Evolutionary conservation across 2,113 vertebrate species (phyloP).

Genomic region (Pao palembangensis): DNA sequence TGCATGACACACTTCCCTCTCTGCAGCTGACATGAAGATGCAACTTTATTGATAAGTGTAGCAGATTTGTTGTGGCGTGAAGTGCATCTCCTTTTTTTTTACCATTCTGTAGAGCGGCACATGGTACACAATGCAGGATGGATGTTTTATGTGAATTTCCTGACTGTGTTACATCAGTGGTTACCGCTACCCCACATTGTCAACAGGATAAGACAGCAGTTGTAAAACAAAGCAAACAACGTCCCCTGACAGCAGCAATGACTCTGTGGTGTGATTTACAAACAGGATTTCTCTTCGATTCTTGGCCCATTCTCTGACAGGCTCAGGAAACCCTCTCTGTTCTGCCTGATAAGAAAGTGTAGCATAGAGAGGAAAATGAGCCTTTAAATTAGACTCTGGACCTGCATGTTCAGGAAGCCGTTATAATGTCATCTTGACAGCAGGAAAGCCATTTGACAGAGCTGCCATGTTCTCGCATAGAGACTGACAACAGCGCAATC

Average conservation of each 20-base stretch:
- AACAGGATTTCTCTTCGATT: constrained; percentile 64
- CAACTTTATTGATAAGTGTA: constrained; percentile 28
- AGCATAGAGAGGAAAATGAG: constrained; percentile 27
- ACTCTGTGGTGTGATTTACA: constrained; percentile 65
- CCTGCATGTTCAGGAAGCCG: constrained; percentile 39
- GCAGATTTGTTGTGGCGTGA: constrained; percentile 47
- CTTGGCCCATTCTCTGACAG: constrained; percentile 57
- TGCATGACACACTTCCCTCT: constrained; percentile 14
- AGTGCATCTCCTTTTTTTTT: constrained; percentile 52
- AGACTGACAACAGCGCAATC: constrained; percentile 31
- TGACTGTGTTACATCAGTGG: constrained; percentile 45
- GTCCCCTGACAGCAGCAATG: constrained; percentile 45
- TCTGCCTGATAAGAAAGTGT: constrained; percentile 59
- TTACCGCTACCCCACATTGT: constrained; percentile 44
- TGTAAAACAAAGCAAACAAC: constrained; percentile 69
- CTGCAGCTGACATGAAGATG: constrained; percentile 33
- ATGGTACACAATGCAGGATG: constrained; percentile 27
- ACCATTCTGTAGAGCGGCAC: constrained; percentile 31
- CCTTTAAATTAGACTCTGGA: constrained; percentile 24
- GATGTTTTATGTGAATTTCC: constrained; percentile 21
- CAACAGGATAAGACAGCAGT: constrained; percentile 64
- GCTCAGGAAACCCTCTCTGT: constrained; percentile 62
- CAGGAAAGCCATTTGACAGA: constrained; percentile 39
- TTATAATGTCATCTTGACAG: constrained; percentile 33
- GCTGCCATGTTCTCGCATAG: constrained; percentile 42